Percentiles rank a stretch among this genome's conserved stretches.
phyloP scores from a whole-genome alignment of 2,888 invertebrate genomes.

The Zygaena filipendulae region DNA sequence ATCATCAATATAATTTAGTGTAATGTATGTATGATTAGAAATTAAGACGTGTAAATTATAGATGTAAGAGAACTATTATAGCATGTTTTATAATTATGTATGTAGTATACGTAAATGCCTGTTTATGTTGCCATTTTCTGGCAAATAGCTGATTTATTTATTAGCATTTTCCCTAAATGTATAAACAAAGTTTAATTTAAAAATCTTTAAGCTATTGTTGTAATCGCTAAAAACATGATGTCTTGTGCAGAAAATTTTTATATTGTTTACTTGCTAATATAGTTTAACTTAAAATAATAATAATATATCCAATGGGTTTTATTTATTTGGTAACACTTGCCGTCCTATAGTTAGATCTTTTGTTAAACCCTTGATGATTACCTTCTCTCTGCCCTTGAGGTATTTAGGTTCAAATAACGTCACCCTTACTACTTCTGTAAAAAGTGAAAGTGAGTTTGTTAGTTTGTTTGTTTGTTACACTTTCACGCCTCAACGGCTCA shows the following conservation, averaged over 20 bases:
- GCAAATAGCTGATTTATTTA: slow-evolving; percentile 64
- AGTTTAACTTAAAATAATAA: slow-evolving; percentile 72
- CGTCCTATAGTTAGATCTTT: no score
- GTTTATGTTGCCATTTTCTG: slow-evolving; percentile 46
- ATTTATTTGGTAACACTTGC: slow-evolving; percentile 1
- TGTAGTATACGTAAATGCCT: slow-evolving; percentile 57
- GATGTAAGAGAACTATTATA: slow-evolving; percentile 50
- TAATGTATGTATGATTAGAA: slow-evolving; percentile 35
- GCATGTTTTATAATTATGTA: slow-evolving; percentile 68
- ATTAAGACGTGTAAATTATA: slow-evolving; percentile 60
- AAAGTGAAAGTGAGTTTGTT: no score
- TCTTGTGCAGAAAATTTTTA: slow-evolving; percentile 64
- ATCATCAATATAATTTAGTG: slow-evolving; percentile 42
- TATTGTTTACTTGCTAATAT: slow-evolving; percentile 70
- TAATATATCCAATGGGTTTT: neutral
- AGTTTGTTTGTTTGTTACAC: no score
- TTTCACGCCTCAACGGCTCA: no score
- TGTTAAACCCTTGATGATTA: no score
- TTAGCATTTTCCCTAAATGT: slow-evolving; percentile 63
- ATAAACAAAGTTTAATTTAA: slow-evolving; percentile 54
- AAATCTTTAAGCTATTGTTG: slow-evolving; percentile 46
- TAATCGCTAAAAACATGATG: slow-evolving; percentile 45
- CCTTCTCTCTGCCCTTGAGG: no score
- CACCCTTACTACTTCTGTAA: no score
- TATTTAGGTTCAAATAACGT: no score